Evolutionary conservation across 2,797 vertebrate species (phyloP), one percentile per base, ranked within the genome.

Genomic region (Chaunax sp.): DNA sequence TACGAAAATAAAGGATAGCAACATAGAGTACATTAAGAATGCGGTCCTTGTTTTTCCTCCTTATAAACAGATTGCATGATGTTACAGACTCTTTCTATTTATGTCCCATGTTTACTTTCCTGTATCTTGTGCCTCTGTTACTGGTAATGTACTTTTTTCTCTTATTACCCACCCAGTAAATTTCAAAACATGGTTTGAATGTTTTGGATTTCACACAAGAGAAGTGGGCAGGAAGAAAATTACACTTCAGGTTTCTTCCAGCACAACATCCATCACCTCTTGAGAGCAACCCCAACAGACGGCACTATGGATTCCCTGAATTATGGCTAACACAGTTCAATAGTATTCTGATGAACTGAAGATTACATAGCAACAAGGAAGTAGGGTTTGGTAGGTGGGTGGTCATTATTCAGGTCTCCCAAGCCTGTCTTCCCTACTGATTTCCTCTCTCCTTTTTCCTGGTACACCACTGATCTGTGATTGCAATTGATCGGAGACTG

Each of bases 401-500:
- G 82, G 83, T 83, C 76, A 77, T 90, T 84, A 84, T 78, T 87
- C 77, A 77, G 71, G 67, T 56, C 75, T 81, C 62, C 61, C 33
- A 20, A 57, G 56, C 52, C 54, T 44, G 35, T 64, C 63, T 53
- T 62, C 53, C 37, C 38, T 49, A 75, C 84, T 82, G 84, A 88
- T 90, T 82, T 77, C 45, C 72, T 54, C 58, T 44, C 26, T 16
- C 20, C 6, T n/a, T 65, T 72, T 70, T 77, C 57, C 44, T 40
- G 25, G 64, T 63, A 56, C 55, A 62, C 69, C 73, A 67, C 81
- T 70, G 83, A 85, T 84, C 80, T 83, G 84, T 85, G 87, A 90
- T 90, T 90, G 85, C 73, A 82, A 89, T 91, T 87, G 86, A 91
- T 89, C 64, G 61, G 71, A 73, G 63, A 58, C 68, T 71, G 63